These are phyloP conservation scores for Ephestia elutella DNA, from an alignment of 1,140 invertebrate species.

Conservation along the genomic window DNA sequence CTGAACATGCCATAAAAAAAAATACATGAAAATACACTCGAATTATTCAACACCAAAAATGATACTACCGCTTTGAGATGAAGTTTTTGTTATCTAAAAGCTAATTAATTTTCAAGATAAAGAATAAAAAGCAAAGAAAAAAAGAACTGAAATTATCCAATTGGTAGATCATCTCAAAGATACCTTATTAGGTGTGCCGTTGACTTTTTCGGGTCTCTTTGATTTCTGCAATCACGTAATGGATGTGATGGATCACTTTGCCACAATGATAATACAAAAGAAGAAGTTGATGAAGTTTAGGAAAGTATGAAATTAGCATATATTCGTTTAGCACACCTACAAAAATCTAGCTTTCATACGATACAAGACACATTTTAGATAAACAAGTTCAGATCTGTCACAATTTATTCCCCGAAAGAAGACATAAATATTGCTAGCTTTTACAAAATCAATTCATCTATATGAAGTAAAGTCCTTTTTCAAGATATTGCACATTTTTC, in stretches of 20 bases:
- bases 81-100: slow-evolving; percentile 23
- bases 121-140: slow-evolving; percentile 13
- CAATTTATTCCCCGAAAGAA: too few relatives aligned
- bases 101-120: slow-evolving; percentile 15
- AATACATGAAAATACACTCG: slow-evolving; percentile 21
- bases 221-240: slow-evolving; percentile 68
- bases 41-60: slow-evolving; percentile 24
- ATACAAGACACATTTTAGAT: background rate
- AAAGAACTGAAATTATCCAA: slow-evolving; percentile 10
- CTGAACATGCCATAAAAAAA: slow-evolving; percentile 30
- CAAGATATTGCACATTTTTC: too few relatives aligned
- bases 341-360: background rate
- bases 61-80: slow-evolving; percentile 28
- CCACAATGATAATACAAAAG: background rate
- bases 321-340: background rate
- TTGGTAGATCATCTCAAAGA: slow-evolving; percentile 36
- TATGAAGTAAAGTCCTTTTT: too few relatives aligned
- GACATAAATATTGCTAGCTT: too few relatives aligned
- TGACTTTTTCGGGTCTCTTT: slow-evolving; percentile 71
- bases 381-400: too few relatives aligned
- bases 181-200: slow-evolving; percentile 69
- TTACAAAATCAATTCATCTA: too few relatives aligned
- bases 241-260: slow-evolving; percentile 28
- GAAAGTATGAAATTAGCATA: background rate
- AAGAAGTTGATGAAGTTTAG: background rate